These are phyloP conservation scores for Rhincodon typus DNA, from an alignment of 2,797 vertebrate genomes.

Conservation along the genomic window DNA sequence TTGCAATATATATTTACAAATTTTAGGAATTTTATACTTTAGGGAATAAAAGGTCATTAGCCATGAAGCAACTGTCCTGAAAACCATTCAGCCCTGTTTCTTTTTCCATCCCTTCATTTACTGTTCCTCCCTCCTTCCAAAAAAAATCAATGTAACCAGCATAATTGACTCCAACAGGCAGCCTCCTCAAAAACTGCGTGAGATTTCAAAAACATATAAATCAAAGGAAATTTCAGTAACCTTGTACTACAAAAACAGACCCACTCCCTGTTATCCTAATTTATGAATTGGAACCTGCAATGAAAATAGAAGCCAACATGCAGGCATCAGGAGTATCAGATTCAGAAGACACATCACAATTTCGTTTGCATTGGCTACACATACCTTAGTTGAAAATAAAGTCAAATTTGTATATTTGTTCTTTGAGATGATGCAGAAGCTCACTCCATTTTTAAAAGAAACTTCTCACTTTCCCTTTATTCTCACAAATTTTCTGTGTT, in stretches of 20 bases:
- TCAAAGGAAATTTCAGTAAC: constrained; percentile 34
- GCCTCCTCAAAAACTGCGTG: constrained; percentile 24
- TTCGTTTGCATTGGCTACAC: constrained; percentile 21
- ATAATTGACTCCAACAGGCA: neutral
- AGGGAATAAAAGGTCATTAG: no score
- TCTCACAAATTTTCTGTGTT: no score
- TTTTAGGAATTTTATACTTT: no score
- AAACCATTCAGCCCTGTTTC: neutral
- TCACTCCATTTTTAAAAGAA: neutral
- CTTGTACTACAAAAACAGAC: constrained; percentile 35
- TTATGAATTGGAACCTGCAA: constrained; percentile 23
- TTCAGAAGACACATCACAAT: constrained; percentile 24
- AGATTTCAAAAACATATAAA: constrained; percentile 24
- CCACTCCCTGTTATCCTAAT: constrained; percentile 31
- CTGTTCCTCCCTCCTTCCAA: neutral
- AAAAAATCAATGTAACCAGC: neutral
- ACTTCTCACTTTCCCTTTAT: no score
- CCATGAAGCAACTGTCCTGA: neutral
- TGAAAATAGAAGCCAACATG: constrained; percentile 2
- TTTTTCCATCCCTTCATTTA: no score
- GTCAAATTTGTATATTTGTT: neutral
- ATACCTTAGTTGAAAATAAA: neutral
- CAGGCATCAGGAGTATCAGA: neutral
- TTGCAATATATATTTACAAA: no score
- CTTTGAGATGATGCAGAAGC: neutral